These are phyloP conservation scores for Tenualosa ilisha DNA, from an alignment of 2,797 vertebrate species.

Conservation along the genomic window DNA sequence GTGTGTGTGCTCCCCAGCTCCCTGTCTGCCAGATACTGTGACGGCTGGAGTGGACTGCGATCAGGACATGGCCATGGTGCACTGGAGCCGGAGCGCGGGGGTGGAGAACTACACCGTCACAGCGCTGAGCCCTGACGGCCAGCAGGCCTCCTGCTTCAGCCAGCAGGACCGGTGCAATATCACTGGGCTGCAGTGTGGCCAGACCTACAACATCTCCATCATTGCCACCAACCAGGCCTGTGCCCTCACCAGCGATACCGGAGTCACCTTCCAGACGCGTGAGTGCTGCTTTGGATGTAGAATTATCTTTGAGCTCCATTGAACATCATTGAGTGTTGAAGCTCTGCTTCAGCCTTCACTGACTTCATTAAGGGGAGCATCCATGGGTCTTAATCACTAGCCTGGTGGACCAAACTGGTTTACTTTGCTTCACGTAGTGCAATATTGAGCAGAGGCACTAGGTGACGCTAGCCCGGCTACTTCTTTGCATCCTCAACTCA, in stretches of 20 bases:
- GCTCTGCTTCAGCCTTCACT: too few species aligned
- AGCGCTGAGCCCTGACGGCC: slow-evolving; percentile 51
- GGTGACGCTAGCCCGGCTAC: too few species aligned
- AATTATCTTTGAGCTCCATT: too few species aligned
- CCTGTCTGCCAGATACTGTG: slow-evolving; percentile 62
- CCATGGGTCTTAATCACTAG: too few species aligned
- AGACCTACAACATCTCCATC: slow-evolving; percentile 64
- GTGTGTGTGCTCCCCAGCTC: slow-evolving; percentile 55
- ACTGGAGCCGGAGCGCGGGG: slow-evolving; percentile 58
- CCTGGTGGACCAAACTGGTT: too few species aligned
- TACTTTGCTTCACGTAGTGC: too few species aligned
- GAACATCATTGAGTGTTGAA: too few species aligned
- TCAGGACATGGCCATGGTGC: slow-evolving; percentile 56
- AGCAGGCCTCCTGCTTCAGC: slow-evolving; percentile 61
- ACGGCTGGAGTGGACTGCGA: slow-evolving; percentile 55
- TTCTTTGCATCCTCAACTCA: too few species aligned
- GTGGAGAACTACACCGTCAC: slow-evolving; percentile 59
- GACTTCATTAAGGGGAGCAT: too few species aligned
- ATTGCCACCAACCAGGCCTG: slow-evolving; percentile 59
- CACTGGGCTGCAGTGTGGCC: slow-evolving; percentile 61
- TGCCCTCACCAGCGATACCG: slow-evolving; percentile 45
- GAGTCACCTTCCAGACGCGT: slow-evolving; percentile 61
- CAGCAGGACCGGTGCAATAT: slow-evolving; percentile 59
- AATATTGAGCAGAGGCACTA: too few species aligned
- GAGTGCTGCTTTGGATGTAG: slow-evolving; percentile 32